Conservation (phyloP, 2,888 invertebrate species). For the Mythimna loreyi region DNA sequence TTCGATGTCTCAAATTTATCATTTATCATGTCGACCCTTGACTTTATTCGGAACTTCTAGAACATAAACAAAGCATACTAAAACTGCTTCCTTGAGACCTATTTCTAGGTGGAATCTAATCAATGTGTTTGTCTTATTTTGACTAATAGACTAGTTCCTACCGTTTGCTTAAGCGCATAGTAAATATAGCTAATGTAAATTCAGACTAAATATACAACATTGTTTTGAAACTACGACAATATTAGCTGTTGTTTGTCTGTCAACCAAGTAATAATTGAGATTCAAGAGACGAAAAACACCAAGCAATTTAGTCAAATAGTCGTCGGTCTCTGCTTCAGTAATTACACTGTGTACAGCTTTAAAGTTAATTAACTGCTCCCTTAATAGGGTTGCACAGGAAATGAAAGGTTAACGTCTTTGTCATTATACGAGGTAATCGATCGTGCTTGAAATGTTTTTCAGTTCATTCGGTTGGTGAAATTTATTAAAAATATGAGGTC, state of each 20-base stretch:
- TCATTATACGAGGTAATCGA: conserved; percentile 6
- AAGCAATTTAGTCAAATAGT: conserved; percentile 9
- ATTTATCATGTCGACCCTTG: too few species aligned
- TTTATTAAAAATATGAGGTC: not conserved
- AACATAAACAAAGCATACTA: too few species aligned
- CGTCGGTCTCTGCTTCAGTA: conserved; percentile 34
- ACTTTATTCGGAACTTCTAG: too few species aligned
- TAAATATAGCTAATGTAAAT: not conserved
- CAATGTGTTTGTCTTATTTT: not conserved
- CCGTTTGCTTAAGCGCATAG: not conserved
- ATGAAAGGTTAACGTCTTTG: conserved; percentile 27
- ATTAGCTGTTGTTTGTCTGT: not conserved
- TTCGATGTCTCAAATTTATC: too few species aligned
- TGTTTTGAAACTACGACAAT: not conserved
- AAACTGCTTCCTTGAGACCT: too few species aligned
- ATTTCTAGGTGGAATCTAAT: not conserved
- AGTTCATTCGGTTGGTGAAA: not conserved
- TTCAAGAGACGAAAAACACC: conserved; percentile 4
- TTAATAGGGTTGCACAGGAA: conserved; percentile 40
- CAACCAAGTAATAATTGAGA: conserved; percentile 4
- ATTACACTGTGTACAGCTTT: conserved; percentile 18
- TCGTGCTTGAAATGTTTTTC: not conserved
- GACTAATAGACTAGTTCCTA: not conserved
- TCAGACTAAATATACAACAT: not conserved
- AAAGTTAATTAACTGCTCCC: conserved; percentile 45